Conservation (phyloP, 2,797 vertebrate genomes). For the Gallirallus australis region DNA sequence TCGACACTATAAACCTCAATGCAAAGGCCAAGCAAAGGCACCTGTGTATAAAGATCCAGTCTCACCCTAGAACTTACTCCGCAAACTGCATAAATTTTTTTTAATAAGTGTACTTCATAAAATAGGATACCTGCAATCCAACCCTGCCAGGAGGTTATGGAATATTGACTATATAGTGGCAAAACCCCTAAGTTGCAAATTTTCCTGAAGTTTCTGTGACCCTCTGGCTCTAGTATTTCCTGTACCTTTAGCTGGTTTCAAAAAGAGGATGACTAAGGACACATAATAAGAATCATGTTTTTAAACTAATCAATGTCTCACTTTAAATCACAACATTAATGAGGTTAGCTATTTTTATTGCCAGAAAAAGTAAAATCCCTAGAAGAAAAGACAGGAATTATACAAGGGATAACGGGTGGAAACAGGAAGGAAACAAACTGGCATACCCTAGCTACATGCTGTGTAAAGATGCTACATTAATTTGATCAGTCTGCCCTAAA, state of each 20-base stretch:
- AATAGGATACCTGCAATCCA: not conserved
- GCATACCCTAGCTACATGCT: too few relatives aligned
- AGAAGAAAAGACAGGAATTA: too few relatives aligned
- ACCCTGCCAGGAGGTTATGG: not conserved
- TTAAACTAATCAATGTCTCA: not conserved
- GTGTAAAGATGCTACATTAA: too few relatives aligned
- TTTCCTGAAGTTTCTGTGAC: not conserved
- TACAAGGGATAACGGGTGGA: too few relatives aligned
- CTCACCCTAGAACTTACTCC: not conserved
- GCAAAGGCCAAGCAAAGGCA: not conserved
- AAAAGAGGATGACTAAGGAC: not conserved
- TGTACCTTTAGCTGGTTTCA: not conserved
- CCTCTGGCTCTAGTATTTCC: not conserved
- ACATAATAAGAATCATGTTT: not conserved
- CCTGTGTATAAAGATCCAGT: not conserved
- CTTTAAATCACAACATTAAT: not conserved
- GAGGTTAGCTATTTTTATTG: not conserved
- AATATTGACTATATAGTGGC: not conserved
- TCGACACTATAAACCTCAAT: not conserved
- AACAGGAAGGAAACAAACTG: too few relatives aligned
- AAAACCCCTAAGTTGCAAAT: not conserved
- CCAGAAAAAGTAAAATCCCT: not conserved
- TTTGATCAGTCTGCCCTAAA: too few relatives aligned
- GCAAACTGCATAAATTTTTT: not conserved
- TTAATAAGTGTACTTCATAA: not conserved